Evolutionary conservation across 1,140 invertebrate genomes (phyloP).

Genomic region (Dendroctonus valens): DNA sequence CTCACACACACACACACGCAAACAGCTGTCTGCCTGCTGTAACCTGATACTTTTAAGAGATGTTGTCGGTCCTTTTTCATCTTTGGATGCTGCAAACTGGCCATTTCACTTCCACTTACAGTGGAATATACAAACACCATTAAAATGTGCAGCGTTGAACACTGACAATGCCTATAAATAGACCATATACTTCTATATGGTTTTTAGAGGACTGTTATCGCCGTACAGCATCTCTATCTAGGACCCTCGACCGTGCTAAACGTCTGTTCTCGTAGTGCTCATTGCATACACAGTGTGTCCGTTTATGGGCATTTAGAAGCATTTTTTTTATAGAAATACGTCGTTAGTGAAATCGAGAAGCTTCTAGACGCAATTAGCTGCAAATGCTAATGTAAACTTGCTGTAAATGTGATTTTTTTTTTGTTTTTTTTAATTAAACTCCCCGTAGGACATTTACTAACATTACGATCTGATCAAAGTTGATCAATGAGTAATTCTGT

Average conservation of each 20-base stretch:
- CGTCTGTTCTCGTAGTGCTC: conserved; percentile 3
- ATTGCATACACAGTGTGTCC: too few relatives aligned
- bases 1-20: conserved; percentile 13
- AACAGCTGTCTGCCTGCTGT: conserved; percentile 48
- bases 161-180: conserved; percentile 52
- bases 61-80: conserved; percentile 36
- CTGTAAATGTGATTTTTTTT: too few relatives aligned
- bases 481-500: too few relatives aligned
- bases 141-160: conserved; percentile 50
- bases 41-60: conserved; percentile 51
- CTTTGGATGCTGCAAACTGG: conserved; percentile 3
- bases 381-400: too few relatives aligned
- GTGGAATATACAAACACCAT: conserved; percentile 49
- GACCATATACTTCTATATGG: conserved; percentile 49
- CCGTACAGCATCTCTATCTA: conserved; percentile 36
- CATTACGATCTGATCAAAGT: too few relatives aligned
- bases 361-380: too few relatives aligned
- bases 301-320: too few relatives aligned
- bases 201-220: conserved; percentile 44
- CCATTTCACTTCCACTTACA: conserved; percentile 36
- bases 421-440: too few relatives aligned
- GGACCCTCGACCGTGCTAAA: conserved; percentile 26
- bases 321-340: too few relatives aligned
- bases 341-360: too few relatives aligned
- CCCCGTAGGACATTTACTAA: too few relatives aligned